A percentile compares a stretch with the other conserved stretches of the same genome.
These are phyloP conservation scores for Regulus satrapa DNA, from an alignment of 2,113 vertebrate genomes.

Conservation along the genomic window DNA sequence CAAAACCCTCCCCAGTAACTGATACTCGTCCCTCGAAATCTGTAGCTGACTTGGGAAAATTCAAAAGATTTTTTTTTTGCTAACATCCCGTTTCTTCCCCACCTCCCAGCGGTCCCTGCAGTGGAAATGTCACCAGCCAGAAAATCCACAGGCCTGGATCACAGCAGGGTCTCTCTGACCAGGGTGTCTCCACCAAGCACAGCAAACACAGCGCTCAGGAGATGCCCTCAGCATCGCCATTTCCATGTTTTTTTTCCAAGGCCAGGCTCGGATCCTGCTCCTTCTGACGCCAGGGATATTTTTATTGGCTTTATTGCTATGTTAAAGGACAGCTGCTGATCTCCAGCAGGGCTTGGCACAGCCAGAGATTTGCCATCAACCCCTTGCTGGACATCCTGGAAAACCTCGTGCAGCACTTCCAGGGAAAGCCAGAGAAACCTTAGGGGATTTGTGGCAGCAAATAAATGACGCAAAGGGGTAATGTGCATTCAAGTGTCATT, in stretches of 20 bases:
- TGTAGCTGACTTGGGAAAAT: neutral
- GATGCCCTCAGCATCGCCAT: neutral
- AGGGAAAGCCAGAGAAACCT: neutral
- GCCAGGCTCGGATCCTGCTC: neutral
- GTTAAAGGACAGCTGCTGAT: neutral
- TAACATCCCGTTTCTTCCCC: neutral
- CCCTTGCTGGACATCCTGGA: neutral
- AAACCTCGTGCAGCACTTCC: neutral
- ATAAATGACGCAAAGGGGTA: neutral
- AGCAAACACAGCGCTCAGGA: neutral
- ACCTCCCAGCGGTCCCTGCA: neutral
- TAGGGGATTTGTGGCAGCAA: neutral
- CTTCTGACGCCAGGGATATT: neutral
- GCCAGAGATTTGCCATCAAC: neutral
- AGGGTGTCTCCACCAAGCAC: neutral
- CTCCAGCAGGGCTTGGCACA: neutral
- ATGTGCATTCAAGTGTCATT: neutral
- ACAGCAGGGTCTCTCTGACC: neutral
- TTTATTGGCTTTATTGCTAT: neutral
- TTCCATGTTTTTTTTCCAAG: neutral
- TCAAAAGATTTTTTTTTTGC: neutral
- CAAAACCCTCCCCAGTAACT: neutral
- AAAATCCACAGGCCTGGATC: neutral
- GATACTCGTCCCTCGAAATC: accelerated
- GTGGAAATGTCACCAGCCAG: neutral